phyloP scores from a whole-genome alignment of 2,797 vertebrate genomes.

The Sebastes cheni region DNA sequence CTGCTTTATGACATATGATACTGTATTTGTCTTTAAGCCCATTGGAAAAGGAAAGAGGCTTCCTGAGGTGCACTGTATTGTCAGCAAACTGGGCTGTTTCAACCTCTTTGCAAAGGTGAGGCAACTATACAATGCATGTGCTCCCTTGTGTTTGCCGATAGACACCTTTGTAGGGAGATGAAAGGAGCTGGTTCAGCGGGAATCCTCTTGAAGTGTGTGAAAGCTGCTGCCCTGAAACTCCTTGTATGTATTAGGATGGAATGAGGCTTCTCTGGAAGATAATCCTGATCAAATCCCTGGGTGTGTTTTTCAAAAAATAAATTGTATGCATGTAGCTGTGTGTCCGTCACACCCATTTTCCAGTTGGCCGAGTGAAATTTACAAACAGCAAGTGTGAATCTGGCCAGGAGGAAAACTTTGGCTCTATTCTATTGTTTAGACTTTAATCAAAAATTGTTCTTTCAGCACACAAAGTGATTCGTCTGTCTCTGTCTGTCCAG shows the following conservation, averaged over 20 bases:
- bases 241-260: conserved; percentile 18
- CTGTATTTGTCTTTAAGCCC: conserved; percentile 83
- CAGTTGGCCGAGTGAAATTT: not conserved
- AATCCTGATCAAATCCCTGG: conserved; percentile 43
- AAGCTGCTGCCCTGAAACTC: conserved; percentile 11
- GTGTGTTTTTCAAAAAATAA: conserved; percentile 36
- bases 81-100: conserved; percentile 98
- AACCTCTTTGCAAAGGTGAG: conserved; percentile 98
- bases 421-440: not conserved
- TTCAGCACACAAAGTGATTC: not conserved
- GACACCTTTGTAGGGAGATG: not conserved
- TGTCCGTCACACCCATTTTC: conserved; percentile 11
- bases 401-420: not conserved
- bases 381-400: not conserved
- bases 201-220: conserved; percentile 30
- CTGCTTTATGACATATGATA: conserved; percentile 31
- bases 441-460: conserved; percentile 5
- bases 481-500: conserved; percentile 70
- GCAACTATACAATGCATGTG: not conserved
- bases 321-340: not conserved
- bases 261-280: conserved; percentile 11
- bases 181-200: conserved; percentile 30
- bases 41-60: conserved; percentile 95
- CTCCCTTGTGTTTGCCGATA: not conserved
- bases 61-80: conserved; percentile 96